Base-by-base conservation (phyloP, 1,140 invertebrate genomes). In the Rhyzopertha dominica region DNA sequence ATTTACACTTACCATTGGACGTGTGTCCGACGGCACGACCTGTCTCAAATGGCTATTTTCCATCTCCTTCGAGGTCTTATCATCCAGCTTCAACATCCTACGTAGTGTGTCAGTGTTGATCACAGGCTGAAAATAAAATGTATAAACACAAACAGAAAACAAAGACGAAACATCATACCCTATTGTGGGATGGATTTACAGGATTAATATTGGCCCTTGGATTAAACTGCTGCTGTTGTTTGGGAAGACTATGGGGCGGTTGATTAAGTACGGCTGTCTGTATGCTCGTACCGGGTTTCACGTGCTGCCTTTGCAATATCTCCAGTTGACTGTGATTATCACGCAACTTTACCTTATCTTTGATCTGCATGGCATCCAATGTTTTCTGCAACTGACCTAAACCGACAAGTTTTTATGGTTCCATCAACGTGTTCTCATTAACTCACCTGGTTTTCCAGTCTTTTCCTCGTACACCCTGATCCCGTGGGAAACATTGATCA, bases 401-500 rank as follows among this genome's bases (percentile, higher is more conserved):
- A 10, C 4, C n/a, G 9, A 35, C 17, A 20, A 13, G 26, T 34
- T n/a, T 4, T 32, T 14, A 32, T 32, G 19, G 8, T 2, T 31
- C 5, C 16, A 12, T 17, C 31, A 10, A 45, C 8, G n/a, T n/a
- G n/a, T n/a, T n/a, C n/a, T n/a, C n/a, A 40, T 24, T 37, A 25
- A 26, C 38, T 46, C 49, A 61, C 59, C 58, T 44, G 53, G 37
- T 38, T 60, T 57, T 32, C 49, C 55, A 25, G 51, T 49, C 51
- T 66, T 66, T 54, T 71, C 56, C 53, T 74, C 59, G 58, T 73
- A 58, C 51, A 66, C 28, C 61, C 67, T 54, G 44, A 70, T 29
- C 28, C 76, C 71, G 64, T 76, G 67, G 9, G 73, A 74, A 8
- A 82, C 63, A 56, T 85, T 84, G 18, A 85, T 74, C 25, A 85